Base-by-base conservation (phyloP, 2,113 vertebrate genomes). In the Macquaria ambigua region DNA sequence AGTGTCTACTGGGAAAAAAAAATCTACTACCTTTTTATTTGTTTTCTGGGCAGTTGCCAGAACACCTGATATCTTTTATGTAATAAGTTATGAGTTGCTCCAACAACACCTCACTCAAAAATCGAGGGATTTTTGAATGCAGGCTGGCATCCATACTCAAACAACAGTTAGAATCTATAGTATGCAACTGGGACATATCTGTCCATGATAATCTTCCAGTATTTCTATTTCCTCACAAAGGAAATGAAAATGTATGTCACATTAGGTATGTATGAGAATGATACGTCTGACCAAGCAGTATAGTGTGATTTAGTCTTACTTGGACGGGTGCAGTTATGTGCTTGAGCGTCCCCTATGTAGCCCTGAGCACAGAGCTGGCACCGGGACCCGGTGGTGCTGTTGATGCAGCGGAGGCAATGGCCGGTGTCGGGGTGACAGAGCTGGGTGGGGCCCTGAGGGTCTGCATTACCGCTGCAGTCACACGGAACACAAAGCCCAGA, bases 341-440 rank as follows among this genome's bases (percentile, higher is more conserved):
- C 94, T 34, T 81, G 85, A 0, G 92, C 92, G 4, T 96, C 96
- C 59, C 92, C 96, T 1, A 20, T 12, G 67, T 96, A 98, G 48
- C 97, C 97, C 0, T 95, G 93, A 28, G 95, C 91, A 5, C 98
- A 99, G 21, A 90, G 88, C 83, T 99, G 95, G 23, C 98, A 99
- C 76, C 88, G 93, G 34, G 92, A 79, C 1, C 98, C 98, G 0
- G 95, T 74, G 0, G 98, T 98, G 95, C 96, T 95, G 92, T 97
- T 96, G 53, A 95, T 94, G 67, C 98, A 99, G 75, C 68, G 88
- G 8, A 97, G 77, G 91, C 98, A 99, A 85, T 94, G 93, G 0
- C 98, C 98, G 0, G 93, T 98, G 31, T 97, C 95, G 0, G 97
- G 96, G 80, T 94, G 89, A 88, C 98, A 99, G 62, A 97, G 79